phyloP scores from a whole-genome alignment of 1,140 invertebrate species.

The Tetragonula clypearis region DNA sequence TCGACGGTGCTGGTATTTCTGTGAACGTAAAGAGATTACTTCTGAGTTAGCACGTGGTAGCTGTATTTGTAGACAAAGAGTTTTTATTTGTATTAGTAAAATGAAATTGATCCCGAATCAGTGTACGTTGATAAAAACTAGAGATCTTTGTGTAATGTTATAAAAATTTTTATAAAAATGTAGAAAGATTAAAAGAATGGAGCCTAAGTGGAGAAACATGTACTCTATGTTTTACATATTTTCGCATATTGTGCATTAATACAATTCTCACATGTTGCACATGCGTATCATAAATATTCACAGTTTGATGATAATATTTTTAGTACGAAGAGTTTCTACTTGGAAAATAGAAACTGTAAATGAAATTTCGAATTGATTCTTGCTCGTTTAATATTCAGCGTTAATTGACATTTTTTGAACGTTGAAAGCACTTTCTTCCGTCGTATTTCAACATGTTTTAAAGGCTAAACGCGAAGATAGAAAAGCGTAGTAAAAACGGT shows the following conservation, averaged over 20 bases:
- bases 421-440: neutral
- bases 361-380: neutral
- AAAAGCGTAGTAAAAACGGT: neutral
- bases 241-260: too few relatives aligned
- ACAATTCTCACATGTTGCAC: too few relatives aligned
- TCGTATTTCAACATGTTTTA: neutral
- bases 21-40: constrained; percentile 62
- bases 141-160: too few relatives aligned
- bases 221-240: too few relatives aligned
- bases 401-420: neutral
- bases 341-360: neutral
- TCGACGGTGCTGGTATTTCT: constrained; percentile 88
- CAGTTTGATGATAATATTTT: too few relatives aligned
- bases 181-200: too few relatives aligned
- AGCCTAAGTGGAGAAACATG: too few relatives aligned
- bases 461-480: neutral
- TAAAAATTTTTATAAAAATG: too few relatives aligned
- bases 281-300: too few relatives aligned
- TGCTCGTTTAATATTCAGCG: neutral
- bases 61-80: neutral
- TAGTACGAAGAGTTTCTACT: neutral
- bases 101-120: too few relatives aligned
- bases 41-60: neutral
- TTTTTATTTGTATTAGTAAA: neutral
- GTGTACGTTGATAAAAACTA: too few relatives aligned